A percentile compares a stretch with the other conserved stretches of the same genome.
These are phyloP conservation scores for Pagrus major DNA, from an alignment of 2,113 vertebrate species.

Conservation along the genomic window DNA sequence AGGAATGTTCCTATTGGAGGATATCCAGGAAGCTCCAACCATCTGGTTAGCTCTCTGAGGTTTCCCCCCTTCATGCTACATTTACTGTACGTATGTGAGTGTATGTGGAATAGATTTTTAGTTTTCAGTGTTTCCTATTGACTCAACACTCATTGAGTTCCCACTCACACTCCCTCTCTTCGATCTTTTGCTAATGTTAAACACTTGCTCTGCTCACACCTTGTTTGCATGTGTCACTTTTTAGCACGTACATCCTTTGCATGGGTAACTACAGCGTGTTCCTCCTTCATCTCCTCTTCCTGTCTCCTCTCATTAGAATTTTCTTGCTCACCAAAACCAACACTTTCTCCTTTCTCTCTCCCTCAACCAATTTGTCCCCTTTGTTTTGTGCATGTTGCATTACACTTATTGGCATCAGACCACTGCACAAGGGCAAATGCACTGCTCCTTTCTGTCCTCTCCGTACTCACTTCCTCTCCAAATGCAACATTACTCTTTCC, in stretches of 20 bases:
- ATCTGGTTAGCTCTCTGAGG: constrained; percentile 75
- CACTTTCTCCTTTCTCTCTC: constrained; percentile 1
- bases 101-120: constrained; percentile 53
- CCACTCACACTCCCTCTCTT: constrained; percentile 8
- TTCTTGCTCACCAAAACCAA: constrained; percentile 31
- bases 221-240: constrained; percentile 27
- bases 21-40: constrained; percentile 75
- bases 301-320: constrained; percentile 14
- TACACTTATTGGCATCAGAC: constrained; percentile 36
- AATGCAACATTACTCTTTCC: constrained; percentile 60
- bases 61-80: constrained; percentile 78
- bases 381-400: constrained; percentile 10
- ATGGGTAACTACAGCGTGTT: constrained; percentile 2
- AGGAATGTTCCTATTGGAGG: constrained; percentile 84
- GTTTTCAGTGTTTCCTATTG: constrained; percentile 57
- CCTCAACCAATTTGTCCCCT: background rate
- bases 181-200: constrained; percentile 21
- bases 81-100: constrained; percentile 64
- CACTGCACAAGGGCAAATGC: constrained; percentile 8
- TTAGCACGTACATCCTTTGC: constrained; percentile 25
- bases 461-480: constrained; percentile 32
- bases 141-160: constrained; percentile 44
- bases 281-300: constrained; percentile 4
- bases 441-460: background rate
- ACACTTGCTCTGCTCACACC: constrained; percentile 36